Base-by-base conservation (phyloP, 2,113 vertebrate species). In the Podarcis cretensis region DNA sequence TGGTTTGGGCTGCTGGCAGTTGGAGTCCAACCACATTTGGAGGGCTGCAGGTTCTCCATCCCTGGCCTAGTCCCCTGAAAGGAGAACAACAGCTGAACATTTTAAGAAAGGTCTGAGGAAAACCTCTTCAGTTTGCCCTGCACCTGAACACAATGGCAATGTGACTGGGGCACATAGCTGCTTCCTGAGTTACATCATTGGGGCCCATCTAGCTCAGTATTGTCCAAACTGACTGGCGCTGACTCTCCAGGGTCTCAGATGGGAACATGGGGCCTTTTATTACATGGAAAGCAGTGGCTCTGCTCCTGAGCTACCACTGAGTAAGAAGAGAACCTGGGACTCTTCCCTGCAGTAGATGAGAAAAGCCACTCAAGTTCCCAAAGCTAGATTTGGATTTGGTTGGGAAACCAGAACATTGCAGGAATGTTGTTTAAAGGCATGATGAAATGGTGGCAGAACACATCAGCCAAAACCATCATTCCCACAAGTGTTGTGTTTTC, bases 121-220 rank as follows among this genome's bases (percentile, higher is more conserved):
- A 84, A 21, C 5, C 9, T 54, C 23, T 76, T 37, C 37, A 21
- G 16, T 40, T 77, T 30, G 40, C 7, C 7, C 74, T 57, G 63
- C 16, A n/a, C 35, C n/a, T n/a, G 3, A 81, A 68, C 0, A 0
- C 79, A 78, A 89, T 35, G 43, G 79, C 88, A 82, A 13, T 4
- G 63, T 90, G 88, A 90, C 94, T 93, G 90, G 88, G 40, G 85
- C 84, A 87, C 77, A 86, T 40, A 85, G 18, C 73, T 9, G 81
- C 59, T 63, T 20, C 59, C 59, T 18, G 59, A 63, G 16, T 63
- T 20, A 63, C 3, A 1, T 20, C 59, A 63, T 20, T 63, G 59
- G 48, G 48, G 14, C 20, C 5, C 59, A 4, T 20, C 59, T 63
- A 63, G 59, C 59, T 63, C 59, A 63, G 14, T 18, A 63, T 20